phyloP scores from a whole-genome alignment of 2,113 vertebrate species.

The Pagrus major region DNA sequence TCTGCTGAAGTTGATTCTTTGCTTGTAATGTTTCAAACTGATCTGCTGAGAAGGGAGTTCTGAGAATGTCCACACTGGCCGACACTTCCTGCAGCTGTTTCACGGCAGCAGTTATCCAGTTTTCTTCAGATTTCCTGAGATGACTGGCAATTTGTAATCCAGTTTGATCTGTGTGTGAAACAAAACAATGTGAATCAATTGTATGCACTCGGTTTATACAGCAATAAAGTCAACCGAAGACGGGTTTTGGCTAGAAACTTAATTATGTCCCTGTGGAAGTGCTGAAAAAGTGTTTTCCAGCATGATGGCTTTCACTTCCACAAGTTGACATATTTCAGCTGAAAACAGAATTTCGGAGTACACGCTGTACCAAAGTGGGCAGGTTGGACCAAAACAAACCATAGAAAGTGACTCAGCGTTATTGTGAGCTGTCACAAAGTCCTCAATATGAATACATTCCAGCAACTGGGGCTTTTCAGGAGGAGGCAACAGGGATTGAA shows the following conservation, averaged over 20 bases:
- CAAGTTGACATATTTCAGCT: slow-evolving; percentile 27
- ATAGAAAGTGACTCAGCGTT: slow-evolving; percentile 15
- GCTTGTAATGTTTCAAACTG: slow-evolving; percentile 4
- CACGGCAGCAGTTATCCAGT: background rate
- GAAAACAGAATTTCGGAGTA: slow-evolving; percentile 3
- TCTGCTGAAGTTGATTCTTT: slow-evolving; percentile 10
- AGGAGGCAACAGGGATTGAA: background rate
- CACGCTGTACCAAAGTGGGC: slow-evolving; percentile 8
- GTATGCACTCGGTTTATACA: background rate
- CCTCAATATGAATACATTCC: slow-evolving; percentile 2
- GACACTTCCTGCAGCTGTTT: background rate
- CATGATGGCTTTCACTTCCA: background rate
- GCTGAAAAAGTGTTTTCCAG: slow-evolving; percentile 1
- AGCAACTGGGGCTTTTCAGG: background rate
- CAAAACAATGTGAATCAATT: background rate
- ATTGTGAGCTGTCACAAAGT: slow-evolving; percentile 16
- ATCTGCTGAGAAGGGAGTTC: background rate
- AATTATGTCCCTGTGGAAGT: background rate
- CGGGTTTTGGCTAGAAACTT: background rate
- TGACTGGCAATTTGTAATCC: background rate
- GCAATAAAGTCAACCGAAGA: background rate
- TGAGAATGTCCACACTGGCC: slow-evolving; percentile 4
- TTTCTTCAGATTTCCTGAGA: background rate
- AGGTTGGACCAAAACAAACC: background rate
- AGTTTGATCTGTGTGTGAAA: background rate